Evolutionary conservation across 2,113 vertebrate genomes (phyloP).

Genomic region (Ibidorhyncha struthersii): DNA sequence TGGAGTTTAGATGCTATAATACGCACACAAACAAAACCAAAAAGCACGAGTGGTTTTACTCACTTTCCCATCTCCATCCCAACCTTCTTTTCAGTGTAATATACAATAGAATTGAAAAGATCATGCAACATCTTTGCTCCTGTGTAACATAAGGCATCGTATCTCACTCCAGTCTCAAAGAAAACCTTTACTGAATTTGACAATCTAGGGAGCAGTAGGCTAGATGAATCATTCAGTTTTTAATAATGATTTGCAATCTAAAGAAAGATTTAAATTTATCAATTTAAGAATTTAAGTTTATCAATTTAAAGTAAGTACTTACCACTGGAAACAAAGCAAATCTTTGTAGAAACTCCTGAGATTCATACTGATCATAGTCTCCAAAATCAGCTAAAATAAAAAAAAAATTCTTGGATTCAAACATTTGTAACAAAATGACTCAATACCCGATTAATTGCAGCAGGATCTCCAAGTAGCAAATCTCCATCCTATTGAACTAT

Average conservation of each 20-base stretch:
- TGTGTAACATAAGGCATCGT: background rate
- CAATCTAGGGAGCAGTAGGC: background rate
- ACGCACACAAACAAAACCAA: background rate
- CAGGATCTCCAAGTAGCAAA: background rate
- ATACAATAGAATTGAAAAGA: background rate
- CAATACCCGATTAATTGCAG: background rate
- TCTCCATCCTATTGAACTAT: background rate
- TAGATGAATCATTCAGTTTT: background rate
- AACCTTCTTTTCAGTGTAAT: background rate
- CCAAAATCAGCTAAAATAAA: slow-evolving; percentile 91
- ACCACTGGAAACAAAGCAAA: slow-evolving; percentile 96
- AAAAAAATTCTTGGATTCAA: slow-evolving; percentile 37
- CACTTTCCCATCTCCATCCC: background rate
- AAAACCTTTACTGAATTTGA: background rate
- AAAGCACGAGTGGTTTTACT: background rate
- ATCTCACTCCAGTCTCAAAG: background rate
- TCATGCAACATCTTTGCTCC: background rate
- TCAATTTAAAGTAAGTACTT: slow-evolving; percentile 65
- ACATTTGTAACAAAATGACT: background rate
- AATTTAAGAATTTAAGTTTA: background rate
- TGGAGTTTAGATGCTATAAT: background rate
- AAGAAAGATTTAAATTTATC: background rate
- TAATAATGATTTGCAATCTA: background rate
- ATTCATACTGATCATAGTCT: slow-evolving; percentile 95
- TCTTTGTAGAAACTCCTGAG: slow-evolving; percentile 96